Base-by-base conservation (phyloP, 2,797 vertebrate genomes). In the Forpus xanthops region DNA sequence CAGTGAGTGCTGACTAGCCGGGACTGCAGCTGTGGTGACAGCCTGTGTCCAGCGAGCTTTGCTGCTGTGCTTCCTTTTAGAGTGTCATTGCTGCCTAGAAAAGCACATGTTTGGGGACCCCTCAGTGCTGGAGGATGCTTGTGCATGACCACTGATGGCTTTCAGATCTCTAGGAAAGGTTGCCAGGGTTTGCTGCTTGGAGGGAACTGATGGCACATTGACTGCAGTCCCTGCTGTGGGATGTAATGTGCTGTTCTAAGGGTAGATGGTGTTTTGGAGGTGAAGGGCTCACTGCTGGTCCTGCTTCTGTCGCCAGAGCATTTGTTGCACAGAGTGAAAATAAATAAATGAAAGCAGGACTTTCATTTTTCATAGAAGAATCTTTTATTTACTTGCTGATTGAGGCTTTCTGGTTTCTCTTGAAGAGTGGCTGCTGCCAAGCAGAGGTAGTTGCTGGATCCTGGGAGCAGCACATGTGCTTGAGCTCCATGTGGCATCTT, bases 371-470 rank as follows among this genome's bases (percentile, higher is more conserved):
- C 92, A 74, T 84, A 91, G 87, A 94, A 90, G 85, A 93, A 96
- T 84, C 81, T 94, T 96, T 90, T 96, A 79, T 89, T 96, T 94
- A 42, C 74, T 91, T 92, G 70, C 87, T 93, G 90, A 72, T 31
- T 37, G 37, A 23, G 28, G 30, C 15, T 9, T 67, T 72, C 47
- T 50, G 42, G 60, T 86, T 97, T 95, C 90, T 94, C 52, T 65
- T 95, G 85, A 93, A 94, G 91, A 96, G 78, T 31, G n/a, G 90
- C 80, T 92, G 94, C 92, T 95, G 89, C 96, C 94, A 92, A 90
- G 96, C 90, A 95, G 95, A 96, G 75, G 89, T 96, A 64, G 89
- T 78, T 1, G 9, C 95, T 94, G 91, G 85, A 91, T 60, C 82
- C 87, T 92, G 90, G 2, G 4, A 60, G 82, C 23, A 25, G 93